Evolutionary conservation across 2,113 vertebrate genomes (phyloP).

Genomic region (Thalassarche chlororhynchos): DNA sequence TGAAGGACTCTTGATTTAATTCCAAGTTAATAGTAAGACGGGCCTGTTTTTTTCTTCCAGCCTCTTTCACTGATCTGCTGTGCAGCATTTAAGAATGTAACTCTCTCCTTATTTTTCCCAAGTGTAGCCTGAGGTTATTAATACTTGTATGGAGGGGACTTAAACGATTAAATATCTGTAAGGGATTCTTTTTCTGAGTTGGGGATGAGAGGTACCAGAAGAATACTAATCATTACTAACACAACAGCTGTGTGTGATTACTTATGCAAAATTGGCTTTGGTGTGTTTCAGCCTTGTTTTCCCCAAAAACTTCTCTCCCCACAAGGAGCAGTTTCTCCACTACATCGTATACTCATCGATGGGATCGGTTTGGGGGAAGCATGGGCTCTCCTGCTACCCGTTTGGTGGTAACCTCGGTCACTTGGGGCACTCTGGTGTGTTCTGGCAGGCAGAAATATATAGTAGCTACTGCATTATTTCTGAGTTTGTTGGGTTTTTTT

Average conservation of each 20-base stretch:
- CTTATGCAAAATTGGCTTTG: neutral
- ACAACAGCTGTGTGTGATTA: neutral
- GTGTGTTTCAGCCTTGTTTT: neutral
- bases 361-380: neutral
- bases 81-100: neutral
- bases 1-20: neutral
- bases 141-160: neutral
- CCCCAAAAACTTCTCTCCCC: neutral
- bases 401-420: neutral
- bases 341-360: fast-evolving
- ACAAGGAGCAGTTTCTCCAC: neutral
- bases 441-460: neutral
- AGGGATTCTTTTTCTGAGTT: neutral
- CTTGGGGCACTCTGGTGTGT: neutral
- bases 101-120: neutral
- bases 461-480: neutral
- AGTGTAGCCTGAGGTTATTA: neutral
- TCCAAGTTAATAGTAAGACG: neutral
- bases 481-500: neutral
- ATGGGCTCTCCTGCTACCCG: neutral
- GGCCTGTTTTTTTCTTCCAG: neutral
- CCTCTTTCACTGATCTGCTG: neutral
- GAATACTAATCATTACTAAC: slow-evolving; percentile 27
- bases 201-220: neutral
- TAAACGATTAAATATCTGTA: neutral